phyloP scores from a whole-genome alignment of 64 coral and sea anemone species.

The Dendrophyllia cribrosa region DNA sequence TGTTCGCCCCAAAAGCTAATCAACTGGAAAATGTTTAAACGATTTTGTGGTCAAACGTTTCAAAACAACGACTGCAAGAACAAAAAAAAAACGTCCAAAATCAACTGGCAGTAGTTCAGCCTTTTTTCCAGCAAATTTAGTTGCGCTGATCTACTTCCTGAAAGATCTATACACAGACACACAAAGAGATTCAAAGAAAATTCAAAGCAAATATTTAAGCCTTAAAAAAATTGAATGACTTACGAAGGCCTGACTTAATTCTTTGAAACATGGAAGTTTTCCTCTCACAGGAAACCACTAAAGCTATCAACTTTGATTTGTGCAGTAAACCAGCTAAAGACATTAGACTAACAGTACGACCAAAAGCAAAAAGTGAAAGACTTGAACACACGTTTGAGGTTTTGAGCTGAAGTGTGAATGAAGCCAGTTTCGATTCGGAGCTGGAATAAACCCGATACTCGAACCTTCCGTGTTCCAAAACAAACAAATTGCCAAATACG shows the following conservation, averaged over 20 bases:
- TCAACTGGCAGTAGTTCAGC: too few relatives aligned
- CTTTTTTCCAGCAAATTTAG: too few relatives aligned
- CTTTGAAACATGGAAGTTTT: constrained; percentile 19
- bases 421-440: too few relatives aligned
- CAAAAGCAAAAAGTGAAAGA: background rate
- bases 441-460: background rate
- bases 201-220: background rate
- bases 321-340: background rate
- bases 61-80: too few relatives aligned
- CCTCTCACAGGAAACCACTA: background rate
- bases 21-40: too few relatives aligned
- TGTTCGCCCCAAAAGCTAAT: too few relatives aligned
- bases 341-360: background rate
- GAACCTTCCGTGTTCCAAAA: background rate
- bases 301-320: background rate
- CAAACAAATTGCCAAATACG: constrained; percentile 12
- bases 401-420: background rate
- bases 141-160: background rate
- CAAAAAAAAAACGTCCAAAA: too few relatives aligned
- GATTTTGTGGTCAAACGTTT: too few relatives aligned
- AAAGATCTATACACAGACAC: background rate
- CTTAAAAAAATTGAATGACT: background rate
- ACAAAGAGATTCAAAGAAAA: background rate
- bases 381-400: background rate
- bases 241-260: constrained; percentile 9